Conservation (phyloP, 1,140 invertebrate genomes). For the Harlomillsia oculata region DNA sequence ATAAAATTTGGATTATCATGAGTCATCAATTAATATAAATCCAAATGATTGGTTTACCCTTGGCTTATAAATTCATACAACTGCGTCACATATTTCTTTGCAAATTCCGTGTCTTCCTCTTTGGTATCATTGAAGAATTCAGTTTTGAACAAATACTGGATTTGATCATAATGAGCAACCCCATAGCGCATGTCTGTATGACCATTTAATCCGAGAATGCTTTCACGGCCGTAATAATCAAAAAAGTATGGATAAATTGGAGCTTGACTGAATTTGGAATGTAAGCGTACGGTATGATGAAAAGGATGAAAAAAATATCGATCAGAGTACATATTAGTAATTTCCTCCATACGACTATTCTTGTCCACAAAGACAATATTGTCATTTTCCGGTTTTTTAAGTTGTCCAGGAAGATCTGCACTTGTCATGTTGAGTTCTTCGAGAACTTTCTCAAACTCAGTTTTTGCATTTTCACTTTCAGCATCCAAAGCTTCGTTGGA, state of each 20-base stretch:
- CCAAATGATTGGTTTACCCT: neutral
- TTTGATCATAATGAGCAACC: constrained; percentile 17
- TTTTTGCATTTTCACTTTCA: too few relatives aligned
- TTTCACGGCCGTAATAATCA: constrained; percentile 7
- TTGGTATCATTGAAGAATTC: constrained; percentile 2
- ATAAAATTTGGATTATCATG: neutral
- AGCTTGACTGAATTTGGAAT: constrained; percentile 1
- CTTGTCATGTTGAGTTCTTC: too few relatives aligned
- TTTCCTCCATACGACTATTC: constrained; percentile 2
- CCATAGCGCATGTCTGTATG: constrained; percentile 3
- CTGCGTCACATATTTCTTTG: neutral
- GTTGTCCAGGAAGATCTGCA: neutral
- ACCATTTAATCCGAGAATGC: constrained; percentile 3
- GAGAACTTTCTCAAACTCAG: too few relatives aligned
- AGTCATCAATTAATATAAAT: neutral
- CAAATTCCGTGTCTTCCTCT: constrained; percentile 11
- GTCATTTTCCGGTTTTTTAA: neutral
- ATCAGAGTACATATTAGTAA: constrained; percentile 19
- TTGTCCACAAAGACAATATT: constrained; percentile 3
- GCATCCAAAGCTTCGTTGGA: neutral
- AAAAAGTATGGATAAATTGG: constrained; percentile 17
- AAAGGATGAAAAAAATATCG: constrained; percentile 17
- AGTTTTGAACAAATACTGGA: constrained; percentile 14
- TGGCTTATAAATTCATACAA: neutral
- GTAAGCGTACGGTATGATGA: constrained; percentile 1